Evolutionary conservation across 1,140 invertebrate genomes (phyloP).

Genomic region (Zaprionus davidi): DNA sequence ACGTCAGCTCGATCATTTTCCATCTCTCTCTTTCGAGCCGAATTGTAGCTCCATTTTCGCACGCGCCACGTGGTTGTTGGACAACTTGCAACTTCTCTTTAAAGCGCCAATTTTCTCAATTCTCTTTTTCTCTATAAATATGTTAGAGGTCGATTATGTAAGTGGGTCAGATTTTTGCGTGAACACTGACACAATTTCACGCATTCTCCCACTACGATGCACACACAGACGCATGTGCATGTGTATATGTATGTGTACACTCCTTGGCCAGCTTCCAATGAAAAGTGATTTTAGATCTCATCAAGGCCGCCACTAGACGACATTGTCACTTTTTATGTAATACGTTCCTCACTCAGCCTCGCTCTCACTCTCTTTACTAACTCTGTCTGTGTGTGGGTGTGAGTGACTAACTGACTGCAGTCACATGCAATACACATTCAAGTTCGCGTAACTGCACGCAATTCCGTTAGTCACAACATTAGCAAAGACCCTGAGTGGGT

Average conservation of each 20-base stretch:
- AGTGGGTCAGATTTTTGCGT: constrained; percentile 14
- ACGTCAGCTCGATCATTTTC: constrained; percentile 29
- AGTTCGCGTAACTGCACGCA: constrained; percentile 74
- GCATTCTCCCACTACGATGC: constrained; percentile 15
- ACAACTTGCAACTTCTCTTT: constrained; percentile 43
- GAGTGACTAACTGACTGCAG: constrained; percentile 53
- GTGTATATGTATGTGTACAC: neutral
- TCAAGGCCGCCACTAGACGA: constrained; percentile 51
- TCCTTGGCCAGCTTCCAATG: constrained; percentile 67
- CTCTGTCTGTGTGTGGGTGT: constrained; percentile 21
- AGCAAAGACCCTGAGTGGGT: constrained; percentile 53
- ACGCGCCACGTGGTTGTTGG: constrained; percentile 70
- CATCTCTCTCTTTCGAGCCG: constrained; percentile 34
- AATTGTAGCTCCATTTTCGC: constrained; percentile 34
- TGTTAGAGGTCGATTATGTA: constrained; percentile 55
- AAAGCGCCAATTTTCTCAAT: neutral
- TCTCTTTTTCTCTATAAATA: constrained; percentile 10
- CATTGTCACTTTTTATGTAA: constrained; percentile 57
- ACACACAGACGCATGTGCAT: neutral
- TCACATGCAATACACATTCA: constrained; percentile 48
- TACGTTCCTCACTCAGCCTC: constrained; percentile 6
- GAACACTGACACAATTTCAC: constrained; percentile 53
- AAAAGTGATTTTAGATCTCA: constrained; percentile 59
- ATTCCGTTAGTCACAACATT: constrained; percentile 46
- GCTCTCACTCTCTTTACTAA: constrained; percentile 1